phyloP scores from a whole-genome alignment of 2,797 vertebrate species.

The Parotocinclus haroldoi region DNA sequence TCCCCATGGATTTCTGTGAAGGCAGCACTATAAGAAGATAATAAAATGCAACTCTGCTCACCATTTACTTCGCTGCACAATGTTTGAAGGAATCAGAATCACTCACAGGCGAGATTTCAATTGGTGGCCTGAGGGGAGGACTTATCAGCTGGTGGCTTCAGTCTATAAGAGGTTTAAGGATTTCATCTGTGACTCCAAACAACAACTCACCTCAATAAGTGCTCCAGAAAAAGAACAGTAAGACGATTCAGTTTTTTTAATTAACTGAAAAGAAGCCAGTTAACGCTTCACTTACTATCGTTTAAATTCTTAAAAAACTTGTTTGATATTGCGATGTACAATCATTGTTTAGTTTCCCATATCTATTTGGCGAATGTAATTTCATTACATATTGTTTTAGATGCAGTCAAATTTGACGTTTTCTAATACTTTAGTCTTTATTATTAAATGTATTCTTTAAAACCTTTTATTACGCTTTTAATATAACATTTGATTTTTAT shows the following conservation, averaged over 20 bases:
- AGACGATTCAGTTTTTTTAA: constrained; percentile 52
- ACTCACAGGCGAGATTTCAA: constrained; percentile 38
- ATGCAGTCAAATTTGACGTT: no score
- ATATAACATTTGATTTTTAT: no score
- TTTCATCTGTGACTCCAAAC: constrained; percentile 53
- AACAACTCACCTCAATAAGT: constrained; percentile 61
- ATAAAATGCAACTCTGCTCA: constrained; percentile 60
- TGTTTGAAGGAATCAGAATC: constrained; percentile 30
- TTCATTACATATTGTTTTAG: no score
- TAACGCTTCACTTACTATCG: constrained; percentile 7
- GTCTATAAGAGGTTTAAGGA: constrained; percentile 57
- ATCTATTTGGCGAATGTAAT: no score
- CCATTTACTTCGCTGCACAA: constrained; percentile 45
- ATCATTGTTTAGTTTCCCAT: not conserved
- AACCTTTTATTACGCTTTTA: no score
- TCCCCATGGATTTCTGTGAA: constrained; percentile 45
- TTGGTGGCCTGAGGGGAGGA: constrained; percentile 40
- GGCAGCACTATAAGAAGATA: constrained; percentile 59
- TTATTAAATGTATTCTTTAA: no score
- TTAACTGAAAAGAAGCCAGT: constrained; percentile 43
- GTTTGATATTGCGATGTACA: constrained; percentile 6
- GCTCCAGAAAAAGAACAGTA: constrained; percentile 53
- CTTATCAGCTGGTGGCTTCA: constrained; percentile 56
- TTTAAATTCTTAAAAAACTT: constrained; percentile 26
- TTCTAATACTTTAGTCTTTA: no score